A percentile compares a stretch with the other conserved stretches of the same genome.
phyloP scores from a whole-genome alignment of 2,797 vertebrate genomes.

The Tinamus major region DNA sequence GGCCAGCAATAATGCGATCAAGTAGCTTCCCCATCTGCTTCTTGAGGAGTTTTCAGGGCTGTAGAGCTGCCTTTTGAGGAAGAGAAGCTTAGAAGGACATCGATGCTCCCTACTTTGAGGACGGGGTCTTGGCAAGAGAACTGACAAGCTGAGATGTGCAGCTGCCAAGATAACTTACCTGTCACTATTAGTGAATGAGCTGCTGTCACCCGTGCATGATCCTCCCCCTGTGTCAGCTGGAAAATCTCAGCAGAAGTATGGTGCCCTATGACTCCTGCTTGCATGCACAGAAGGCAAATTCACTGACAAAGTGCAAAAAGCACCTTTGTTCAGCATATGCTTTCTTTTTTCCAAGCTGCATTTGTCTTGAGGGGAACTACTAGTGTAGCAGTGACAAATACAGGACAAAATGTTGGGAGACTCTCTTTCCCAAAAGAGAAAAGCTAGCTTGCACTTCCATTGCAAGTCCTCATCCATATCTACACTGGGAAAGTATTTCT shows the following conservation, averaged over 20 bases:
- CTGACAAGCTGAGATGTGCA: background rate
- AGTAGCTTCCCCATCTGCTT: background rate
- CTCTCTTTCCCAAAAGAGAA: background rate
- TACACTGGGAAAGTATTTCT: slow-evolving; percentile 20
- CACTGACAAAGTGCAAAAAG: background rate
- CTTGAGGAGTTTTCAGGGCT: background rate
- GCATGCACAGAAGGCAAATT: rapidly evolving
- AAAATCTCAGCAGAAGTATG: background rate
- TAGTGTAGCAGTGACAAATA: background rate
- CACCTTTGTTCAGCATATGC: background rate
- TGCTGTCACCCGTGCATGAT: background rate
- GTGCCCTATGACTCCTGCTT: background rate
- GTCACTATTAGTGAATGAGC: background rate
- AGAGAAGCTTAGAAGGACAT: slow-evolving; percentile 23
- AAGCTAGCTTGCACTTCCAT: slow-evolving; percentile 16
- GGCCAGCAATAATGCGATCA: slow-evolving; percentile 36
- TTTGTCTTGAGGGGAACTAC: background rate
- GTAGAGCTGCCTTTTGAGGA: slow-evolving; percentile 19
- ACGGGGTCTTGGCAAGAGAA: slow-evolving; percentile 41
- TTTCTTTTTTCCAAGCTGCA: background rate
- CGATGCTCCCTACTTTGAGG: background rate
- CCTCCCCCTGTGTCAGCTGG: background rate
- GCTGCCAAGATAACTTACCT: slow-evolving; percentile 40
- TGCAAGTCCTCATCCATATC: background rate
- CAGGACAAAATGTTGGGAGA: background rate